Conservation (phyloP, 2,797 vertebrate species). For the Typhlichthys eigenmanni region DNA sequence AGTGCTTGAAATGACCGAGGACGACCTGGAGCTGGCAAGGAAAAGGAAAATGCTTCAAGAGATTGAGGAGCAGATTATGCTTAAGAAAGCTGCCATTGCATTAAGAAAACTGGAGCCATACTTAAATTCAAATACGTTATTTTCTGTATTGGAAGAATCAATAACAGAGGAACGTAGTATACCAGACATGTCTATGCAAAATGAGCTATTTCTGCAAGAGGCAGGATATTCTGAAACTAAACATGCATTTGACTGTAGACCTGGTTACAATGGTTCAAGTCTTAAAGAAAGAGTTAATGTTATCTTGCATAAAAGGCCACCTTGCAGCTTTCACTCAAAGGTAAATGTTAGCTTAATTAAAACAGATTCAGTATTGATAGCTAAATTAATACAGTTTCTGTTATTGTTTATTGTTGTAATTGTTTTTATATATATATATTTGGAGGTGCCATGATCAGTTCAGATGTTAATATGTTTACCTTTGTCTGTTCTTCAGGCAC, state of each 20-base stretch:
- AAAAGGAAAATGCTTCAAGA: conserved; percentile 43
- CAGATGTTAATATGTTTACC: no score
- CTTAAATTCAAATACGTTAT: not conserved
- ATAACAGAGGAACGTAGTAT: not conserved
- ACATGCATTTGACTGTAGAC: not conserved
- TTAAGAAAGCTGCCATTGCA: conserved; percentile 45
- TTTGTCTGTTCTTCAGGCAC: not conserved
- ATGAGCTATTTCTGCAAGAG: not conserved
- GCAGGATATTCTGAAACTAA: not conserved
- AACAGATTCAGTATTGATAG: not conserved
- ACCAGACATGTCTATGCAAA: not conserved
- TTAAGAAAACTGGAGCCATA: conserved; percentile 23
- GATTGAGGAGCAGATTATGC: conserved; percentile 49
- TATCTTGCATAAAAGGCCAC: conserved; percentile 44
- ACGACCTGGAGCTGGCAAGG: conserved; percentile 47
- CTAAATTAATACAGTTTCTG: no score
- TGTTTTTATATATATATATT: no score
- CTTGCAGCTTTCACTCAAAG: conserved; percentile 23
- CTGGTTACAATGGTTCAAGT: not conserved
- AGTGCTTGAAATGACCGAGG: not conserved
- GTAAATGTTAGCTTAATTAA: conserved; percentile 25
- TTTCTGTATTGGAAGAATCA: not conserved
- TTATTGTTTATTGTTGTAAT: no score
- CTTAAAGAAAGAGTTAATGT: conserved; percentile 54
- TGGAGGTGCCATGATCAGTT: no score